Percentiles rank a stretch among this genome's conserved stretches.
Conservation (phyloP, 2,113 vertebrate species). For the Oxygymnocypris stewartii region DNA sequence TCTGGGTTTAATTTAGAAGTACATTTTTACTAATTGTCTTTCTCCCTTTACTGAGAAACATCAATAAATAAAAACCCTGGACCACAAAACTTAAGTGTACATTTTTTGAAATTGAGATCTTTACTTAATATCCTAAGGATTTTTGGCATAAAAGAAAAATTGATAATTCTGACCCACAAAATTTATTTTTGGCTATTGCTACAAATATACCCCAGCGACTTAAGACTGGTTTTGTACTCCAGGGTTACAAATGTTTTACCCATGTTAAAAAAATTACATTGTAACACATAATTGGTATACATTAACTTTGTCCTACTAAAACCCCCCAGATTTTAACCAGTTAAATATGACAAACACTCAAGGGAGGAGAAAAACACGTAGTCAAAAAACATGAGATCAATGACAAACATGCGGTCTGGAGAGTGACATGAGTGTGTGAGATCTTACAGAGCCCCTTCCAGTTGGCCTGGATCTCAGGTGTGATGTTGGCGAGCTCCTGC, state of each 20-base stretch:
- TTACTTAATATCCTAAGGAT: no score
- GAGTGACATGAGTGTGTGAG: background rate
- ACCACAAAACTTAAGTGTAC: no score
- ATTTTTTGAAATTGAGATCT: no score
- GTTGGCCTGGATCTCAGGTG: conserved; percentile 88
- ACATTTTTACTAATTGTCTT: background rate
- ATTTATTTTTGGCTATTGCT: no score
- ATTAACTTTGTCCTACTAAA: background rate
- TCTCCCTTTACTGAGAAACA: background rate
- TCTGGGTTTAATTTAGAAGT: background rate
- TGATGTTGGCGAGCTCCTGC: conserved; percentile 90
- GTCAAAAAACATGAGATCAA: background rate
- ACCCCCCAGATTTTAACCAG: no score
- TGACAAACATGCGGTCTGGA: background rate
- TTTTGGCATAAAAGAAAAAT: no score
- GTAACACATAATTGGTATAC: background rate
- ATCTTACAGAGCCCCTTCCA: conserved; percentile 96
- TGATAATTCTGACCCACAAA: no score
- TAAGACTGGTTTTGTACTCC: no score
- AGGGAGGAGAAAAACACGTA: no score
- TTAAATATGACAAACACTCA: background rate
- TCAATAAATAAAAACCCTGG: no score
- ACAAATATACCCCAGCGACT: no score
- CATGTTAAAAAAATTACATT: background rate
- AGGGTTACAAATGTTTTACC: no score